phyloP scores from a whole-genome alignment of 2,113 vertebrate species.

The Camelus dromedarius region DNA sequence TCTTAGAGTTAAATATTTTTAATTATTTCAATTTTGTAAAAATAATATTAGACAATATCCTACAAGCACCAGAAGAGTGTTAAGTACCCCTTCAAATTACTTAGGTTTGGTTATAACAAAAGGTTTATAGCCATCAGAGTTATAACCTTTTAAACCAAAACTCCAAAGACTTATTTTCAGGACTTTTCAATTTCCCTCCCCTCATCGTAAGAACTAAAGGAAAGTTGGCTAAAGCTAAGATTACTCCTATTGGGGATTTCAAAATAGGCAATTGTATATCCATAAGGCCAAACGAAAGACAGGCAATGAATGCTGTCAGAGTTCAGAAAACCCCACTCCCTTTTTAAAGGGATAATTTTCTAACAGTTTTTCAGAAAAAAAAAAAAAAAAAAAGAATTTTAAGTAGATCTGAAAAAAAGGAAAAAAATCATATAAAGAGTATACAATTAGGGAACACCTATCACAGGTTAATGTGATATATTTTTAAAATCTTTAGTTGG shows the following conservation, averaged over 20 bases:
- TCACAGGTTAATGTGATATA: neutral
- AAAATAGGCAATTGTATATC: neutral
- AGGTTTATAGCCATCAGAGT: neutral
- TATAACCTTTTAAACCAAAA: slow-evolving; percentile 26
- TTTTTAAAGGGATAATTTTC: neutral
- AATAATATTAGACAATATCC: neutral
- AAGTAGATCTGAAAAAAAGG: neutral
- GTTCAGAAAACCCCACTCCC: neutral
- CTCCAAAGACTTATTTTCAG: slow-evolving; percentile 38
- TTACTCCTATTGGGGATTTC: neutral
- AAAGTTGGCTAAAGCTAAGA: neutral
- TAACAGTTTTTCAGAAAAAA: neutral
- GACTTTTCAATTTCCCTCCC: neutral
- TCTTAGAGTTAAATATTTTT: neutral
- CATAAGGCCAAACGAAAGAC: neutral
- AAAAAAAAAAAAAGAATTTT: neutral
- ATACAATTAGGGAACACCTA: neutral
- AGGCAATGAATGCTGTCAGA: neutral
- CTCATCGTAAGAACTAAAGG: neutral
- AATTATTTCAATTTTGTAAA: slow-evolving; percentile 36
- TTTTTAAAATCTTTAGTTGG: neutral
- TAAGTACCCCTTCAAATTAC: slow-evolving; percentile 14
- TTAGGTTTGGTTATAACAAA: slow-evolving; percentile 1
- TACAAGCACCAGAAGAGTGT: neutral
- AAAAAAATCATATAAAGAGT: neutral